Evolutionary conservation across 2,888 invertebrate species (phyloP), one percentile per base, ranked within the genome.

Genomic region (Acleris literana): DNA sequence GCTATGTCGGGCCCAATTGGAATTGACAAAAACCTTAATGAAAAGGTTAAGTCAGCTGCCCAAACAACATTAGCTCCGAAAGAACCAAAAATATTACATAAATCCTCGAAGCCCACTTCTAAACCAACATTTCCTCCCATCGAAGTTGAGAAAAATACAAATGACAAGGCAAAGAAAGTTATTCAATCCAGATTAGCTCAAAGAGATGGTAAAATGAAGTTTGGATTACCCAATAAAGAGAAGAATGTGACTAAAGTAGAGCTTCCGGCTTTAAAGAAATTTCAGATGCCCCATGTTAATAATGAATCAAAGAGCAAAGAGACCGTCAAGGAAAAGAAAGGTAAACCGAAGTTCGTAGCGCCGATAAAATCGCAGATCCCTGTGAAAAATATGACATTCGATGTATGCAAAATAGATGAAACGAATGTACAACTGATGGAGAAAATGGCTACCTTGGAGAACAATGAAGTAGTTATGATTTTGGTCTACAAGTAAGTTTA

Each of bases 121-220:
- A 6, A 39, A 25, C 39, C 13, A 25, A 4, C 1, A 55, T 39
- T 11, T 18, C n/a, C 20, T 16, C 7, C 25, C 20, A 57, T 20
- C 56, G 29, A 11, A 39, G 43, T 52, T 13, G 18, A 25, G 9
- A 52, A 33, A 44, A 63, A 59, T 63, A 29, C 58, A 43, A 66
- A 53, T 54, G 9, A 51, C 20, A 68, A 66, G 68, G 71, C 62
- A 2, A 83, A 81, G 55, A 88, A 82, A 74, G 73, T 77, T 5
- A 69, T 90, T 17, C 92, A 92, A 79, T 73, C 91, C 3, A 81
- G 81, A 69, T 71, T 92, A 58, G 78, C 82, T 2, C 90, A 92
- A 64, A 88, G 85, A 76, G 83, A 77, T 66, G 91, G 91, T 1
- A 70, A 85, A 29, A 90, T 92, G 90, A 92, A 91, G 72, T 92